Conservation (phyloP, 2,888 invertebrate genomes). For the Mamestra brassicae region DNA sequence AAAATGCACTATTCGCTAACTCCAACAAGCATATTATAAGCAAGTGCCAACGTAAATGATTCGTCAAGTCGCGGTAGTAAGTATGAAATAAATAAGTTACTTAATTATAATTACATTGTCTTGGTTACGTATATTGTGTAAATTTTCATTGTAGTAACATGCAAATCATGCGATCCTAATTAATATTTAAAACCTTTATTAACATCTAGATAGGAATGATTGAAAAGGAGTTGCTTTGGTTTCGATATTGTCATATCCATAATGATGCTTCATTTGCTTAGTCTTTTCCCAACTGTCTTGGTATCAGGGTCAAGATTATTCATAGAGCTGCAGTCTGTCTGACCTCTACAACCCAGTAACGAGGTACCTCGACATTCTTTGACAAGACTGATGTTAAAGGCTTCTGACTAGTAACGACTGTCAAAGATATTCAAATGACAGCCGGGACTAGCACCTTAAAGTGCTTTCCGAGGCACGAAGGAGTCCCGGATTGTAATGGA, state of each 20-base stretch:
- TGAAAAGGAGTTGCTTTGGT: no score
- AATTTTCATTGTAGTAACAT: conserved; percentile 30
- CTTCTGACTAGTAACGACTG: no score
- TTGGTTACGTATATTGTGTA: conserved; percentile 25
- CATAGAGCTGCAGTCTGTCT: no score
- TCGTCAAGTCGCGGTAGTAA: conserved; percentile 35
- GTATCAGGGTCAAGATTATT: no score
- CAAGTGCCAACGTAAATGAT: conserved; percentile 16
- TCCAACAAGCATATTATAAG: not conserved
- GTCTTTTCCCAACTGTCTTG: no score
- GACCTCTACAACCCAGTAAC: no score
- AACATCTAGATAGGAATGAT: not conserved
- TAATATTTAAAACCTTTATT: conserved; percentile 19
- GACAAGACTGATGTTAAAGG: no score
- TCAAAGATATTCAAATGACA: no score
- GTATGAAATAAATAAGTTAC: conserved; percentile 39
- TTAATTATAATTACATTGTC: conserved; percentile 30
- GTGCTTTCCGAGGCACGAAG: no score
- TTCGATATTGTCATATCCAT: not conserved
- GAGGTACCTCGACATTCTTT: no score
- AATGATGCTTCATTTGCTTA: not conserved
- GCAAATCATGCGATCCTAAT: conserved; percentile 27
- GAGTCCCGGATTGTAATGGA: no score
- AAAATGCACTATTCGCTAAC: not conserved
- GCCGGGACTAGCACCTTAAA: no score